Evolutionary conservation across 2,888 invertebrate genomes (phyloP), one percentile per base, ranked within the genome.

Genomic region (Lamproptera curius): DNA sequence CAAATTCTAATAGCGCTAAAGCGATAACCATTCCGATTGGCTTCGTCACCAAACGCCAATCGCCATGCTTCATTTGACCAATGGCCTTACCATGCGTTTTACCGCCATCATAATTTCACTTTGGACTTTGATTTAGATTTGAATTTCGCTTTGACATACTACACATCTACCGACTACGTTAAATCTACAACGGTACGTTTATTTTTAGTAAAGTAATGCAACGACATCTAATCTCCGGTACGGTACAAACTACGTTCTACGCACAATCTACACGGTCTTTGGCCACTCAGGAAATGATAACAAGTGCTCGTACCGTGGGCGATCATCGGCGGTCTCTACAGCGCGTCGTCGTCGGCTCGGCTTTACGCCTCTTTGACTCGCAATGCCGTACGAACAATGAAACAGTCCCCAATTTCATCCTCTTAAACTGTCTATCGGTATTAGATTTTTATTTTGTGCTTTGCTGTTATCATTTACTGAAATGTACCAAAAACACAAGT

Each of bases 271-370:
- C 42, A 51, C 54, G 55, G 46, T 57, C 46, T 52, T 65, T 61
- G 73, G 68, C 68, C 69, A 70, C 59, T 74, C 76, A 77, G 77
- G 55, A 76, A 81, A 80, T 80, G 76, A 81, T 82, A 80, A 80
- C 77, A 75, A 67, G 72, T 69, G 67, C 62, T 52, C 53, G 52
- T 49, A 49, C 50, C 55, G 49, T 49, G n/a, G n/a, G n/a, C n/a
- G n/a, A n/a, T n/a, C n/a, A n/a, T n/a, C n/a, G n/a, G n/a, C n/a
- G n/a, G n/a, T n/a, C n/a, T n/a, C n/a, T n/a, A n/a, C n/a, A n/a
- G n/a, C n/a, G n/a, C n/a, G n/a, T n/a, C n/a, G n/a, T n/a, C 63
- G 73, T 59, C 70, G 63, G 65, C 70, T 69, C 75, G 69, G 70
- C 74, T 73, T n/a, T 79, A 76, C 59, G 65, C 70, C 60, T 81